Percentiles rank a stretch among this genome's conserved stretches.
phyloP scores from a whole-genome alignment of 1,140 invertebrate species.

The Nebria ingens region DNA sequence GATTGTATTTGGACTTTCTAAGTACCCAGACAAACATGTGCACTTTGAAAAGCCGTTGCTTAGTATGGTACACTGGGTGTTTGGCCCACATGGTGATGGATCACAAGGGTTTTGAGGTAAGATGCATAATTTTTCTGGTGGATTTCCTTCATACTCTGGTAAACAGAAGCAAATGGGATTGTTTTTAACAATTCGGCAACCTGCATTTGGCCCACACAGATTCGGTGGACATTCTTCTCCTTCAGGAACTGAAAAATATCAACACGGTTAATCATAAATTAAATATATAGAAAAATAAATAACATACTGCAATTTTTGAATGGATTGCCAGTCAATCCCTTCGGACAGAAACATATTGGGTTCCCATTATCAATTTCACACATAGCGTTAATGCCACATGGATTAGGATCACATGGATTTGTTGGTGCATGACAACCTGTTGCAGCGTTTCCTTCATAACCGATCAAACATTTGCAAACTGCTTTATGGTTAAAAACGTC shows the following conservation, averaged over 20 bases:
- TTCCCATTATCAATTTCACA: slow-evolving; percentile 79
- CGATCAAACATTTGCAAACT: slow-evolving; percentile 63
- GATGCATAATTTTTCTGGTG: slow-evolving; percentile 54
- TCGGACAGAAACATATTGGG: slow-evolving; percentile 81
- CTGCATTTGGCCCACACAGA: slow-evolving; percentile 72
- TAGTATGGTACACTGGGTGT: slow-evolving; percentile 71
- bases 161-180: slow-evolving; percentile 73
- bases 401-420: slow-evolving; percentile 71
- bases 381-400: slow-evolving; percentile 71
- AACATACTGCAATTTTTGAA: slow-evolving; percentile 84
- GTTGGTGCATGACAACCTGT: slow-evolving; percentile 46
- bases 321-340: slow-evolving; percentile 81
- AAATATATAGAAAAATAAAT: slow-evolving; percentile 12
- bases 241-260: slow-evolving; percentile 70
- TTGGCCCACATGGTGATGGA: slow-evolving; percentile 77
- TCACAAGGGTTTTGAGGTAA: slow-evolving; percentile 67
- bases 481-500: slow-evolving; percentile 62
- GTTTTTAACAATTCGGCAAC: slow-evolving; percentile 59
- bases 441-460: slow-evolving; percentile 60
- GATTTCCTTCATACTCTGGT: slow-evolving; percentile 79
- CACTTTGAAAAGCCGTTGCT: slow-evolving; percentile 79
- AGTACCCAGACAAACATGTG: slow-evolving; percentile 69
- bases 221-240: slow-evolving; percentile 75
- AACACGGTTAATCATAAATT: too few species aligned
- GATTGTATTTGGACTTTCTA: slow-evolving; percentile 79